Evolutionary conservation across 2,797 vertebrate genomes (phyloP), one percentile per base, ranked within the genome.

Genomic region (Gambelia wislizenii): DNA sequence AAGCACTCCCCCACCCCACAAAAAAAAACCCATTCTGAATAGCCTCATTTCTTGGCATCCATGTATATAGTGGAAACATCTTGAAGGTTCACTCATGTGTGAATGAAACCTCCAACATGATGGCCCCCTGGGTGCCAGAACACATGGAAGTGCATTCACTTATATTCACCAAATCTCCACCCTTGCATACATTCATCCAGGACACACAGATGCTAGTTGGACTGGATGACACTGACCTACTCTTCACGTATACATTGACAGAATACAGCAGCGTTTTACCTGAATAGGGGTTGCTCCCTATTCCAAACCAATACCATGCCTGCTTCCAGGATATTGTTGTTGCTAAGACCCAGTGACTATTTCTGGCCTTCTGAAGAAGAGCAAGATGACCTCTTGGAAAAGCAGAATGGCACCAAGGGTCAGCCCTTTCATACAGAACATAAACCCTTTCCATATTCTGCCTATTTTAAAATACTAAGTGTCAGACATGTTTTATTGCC

Each of bases 401-500:
- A 88, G 8, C 33, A 85, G 67, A 92, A n/a, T 70, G 16, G 1
- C 3, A 85, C 5, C 47, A 61, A 89, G 14, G 49, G 69, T 85
- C 76, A 89, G 74, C 2, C 16, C 14, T 89, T 91, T 90, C n/a
- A 56, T 87, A 88, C 39, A 89, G 4, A 87, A 27, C 36, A 92
- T 42, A 92, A 92, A 94, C 72, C 52, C 27, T 92, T 92, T 77
- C 78, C 74, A 89, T 82, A 92, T 85, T 39, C n/a, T n/a, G 90
- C 59, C 87, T 2, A 82, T 39, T 89, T 93, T 92, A 92, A 93
- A 90, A 92, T 49, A 4, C 9, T 87, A 47, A 44, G 82, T 94
- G 91, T 92, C 83, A n/a, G 72, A 47, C 87, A 91, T 93, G 74
- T 83, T 94, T 95, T 85, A 91, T 84, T 70, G 61, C 74, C 91